Percentiles rank a stretch among this genome's conserved stretches.
Conservation (phyloP, 1,140 invertebrate species). For the Campoletis sonorensis region DNA sequence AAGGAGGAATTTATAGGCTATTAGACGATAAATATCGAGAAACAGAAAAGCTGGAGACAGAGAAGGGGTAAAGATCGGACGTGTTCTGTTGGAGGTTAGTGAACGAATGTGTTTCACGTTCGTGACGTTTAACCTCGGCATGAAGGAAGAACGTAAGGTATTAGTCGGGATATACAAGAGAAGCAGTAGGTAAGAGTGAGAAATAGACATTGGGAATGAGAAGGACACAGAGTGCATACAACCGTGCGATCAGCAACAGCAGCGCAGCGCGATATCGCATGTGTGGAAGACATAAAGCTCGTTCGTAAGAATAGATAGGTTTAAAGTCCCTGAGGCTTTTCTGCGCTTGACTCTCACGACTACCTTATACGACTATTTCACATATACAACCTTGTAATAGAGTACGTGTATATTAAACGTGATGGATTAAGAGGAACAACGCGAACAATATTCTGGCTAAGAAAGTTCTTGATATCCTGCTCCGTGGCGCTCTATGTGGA, state of each 20-base stretch:
- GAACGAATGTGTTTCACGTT: conserved; percentile 39
- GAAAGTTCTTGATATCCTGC: not conserved
- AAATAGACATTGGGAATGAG: not conserved
- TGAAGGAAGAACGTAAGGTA: not conserved
- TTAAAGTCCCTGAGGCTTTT: conserved; percentile 19
- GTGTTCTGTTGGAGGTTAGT: conserved; percentile 20
- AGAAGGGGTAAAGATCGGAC: not conserved
- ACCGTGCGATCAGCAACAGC: conserved; percentile 32
- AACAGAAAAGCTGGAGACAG: conserved; percentile 16
- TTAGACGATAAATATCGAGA: conserved; percentile 41
- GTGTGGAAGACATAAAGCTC: conserved; percentile 38
- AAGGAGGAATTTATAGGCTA: conserved; percentile 36
- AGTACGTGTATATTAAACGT: conserved; percentile 29
- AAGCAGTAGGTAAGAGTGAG: not conserved
- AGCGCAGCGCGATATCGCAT: conserved; percentile 32
- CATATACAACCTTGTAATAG: not conserved
- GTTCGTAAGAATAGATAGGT: conserved; percentile 38
- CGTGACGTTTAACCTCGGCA: conserved; percentile 35
- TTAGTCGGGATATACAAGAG: not conserved
- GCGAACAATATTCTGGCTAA: conserved; percentile 17
- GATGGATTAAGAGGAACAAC: conserved; percentile 36
- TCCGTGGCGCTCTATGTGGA: not conserved
- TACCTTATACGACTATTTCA: not conserved
- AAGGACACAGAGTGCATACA: not conserved
- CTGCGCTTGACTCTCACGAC: conserved; percentile 30